These are phyloP conservation scores for Tarsius wallacei DNA, from an alignment of 2,797 vertebrate genomes.

Conservation along the genomic window DNA sequence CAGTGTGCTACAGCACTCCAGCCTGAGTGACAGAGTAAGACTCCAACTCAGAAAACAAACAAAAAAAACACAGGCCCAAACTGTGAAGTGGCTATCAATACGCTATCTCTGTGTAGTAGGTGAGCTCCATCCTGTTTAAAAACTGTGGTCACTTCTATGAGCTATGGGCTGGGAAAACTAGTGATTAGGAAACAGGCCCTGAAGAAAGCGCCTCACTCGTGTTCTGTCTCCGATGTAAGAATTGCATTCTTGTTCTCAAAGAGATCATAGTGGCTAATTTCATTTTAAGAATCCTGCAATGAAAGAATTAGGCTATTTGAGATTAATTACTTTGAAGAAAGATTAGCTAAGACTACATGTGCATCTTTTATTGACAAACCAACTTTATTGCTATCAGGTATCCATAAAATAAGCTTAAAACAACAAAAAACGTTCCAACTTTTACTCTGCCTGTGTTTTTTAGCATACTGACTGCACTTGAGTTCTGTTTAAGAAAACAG, in stretches of 20 bases:
- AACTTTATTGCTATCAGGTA: not conserved
- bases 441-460: not conserved
- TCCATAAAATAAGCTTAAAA: not conserved
- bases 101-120: fast-evolving
- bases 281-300: not conserved
- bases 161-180: fast-evolving
- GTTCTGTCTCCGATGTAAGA: not conserved
- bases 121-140: too few relatives aligned
- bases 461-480: not conserved
- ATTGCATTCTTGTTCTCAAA: not conserved
- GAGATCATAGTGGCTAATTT: not conserved
- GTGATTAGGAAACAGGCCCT: fast-evolving
- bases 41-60: too few relatives aligned
- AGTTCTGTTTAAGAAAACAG: not conserved
- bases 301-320: not conserved
- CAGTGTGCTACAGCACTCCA: too few relatives aligned
- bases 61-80: too few relatives aligned
- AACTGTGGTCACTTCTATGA: fast-evolving
- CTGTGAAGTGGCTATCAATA: too few relatives aligned
- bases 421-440: not conserved
- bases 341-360: not conserved
- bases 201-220: not conserved
- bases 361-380: not conserved
- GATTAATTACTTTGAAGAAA: not conserved
- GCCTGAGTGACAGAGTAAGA: too few relatives aligned